Evolutionary conservation across 1,140 invertebrate species (phyloP), one percentile per base, ranked within the genome.

Genomic region (Sesamia nonagrioides): DNA sequence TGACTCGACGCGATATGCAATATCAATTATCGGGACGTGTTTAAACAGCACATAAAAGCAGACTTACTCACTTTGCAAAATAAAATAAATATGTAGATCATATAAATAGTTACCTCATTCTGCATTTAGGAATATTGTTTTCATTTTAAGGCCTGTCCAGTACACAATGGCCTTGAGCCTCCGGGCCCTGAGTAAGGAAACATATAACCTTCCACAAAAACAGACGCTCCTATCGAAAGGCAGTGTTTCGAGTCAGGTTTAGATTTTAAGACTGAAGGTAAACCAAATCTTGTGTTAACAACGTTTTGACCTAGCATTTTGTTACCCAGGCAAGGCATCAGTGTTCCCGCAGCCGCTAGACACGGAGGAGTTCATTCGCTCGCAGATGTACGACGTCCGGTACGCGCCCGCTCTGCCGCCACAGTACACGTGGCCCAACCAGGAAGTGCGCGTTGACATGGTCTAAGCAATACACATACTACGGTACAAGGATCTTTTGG

Each of bases 291-390:
- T 50, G 15, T 5, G 45, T 13, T 50, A n/a, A n/a, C 13, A n/a
- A 0, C 3, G 4, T 3, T 15, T n/a, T 50, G 11, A 50, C 15
- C 45, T 50, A 50, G 5, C 2, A 15, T 45, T 45, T 48, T 48
- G 1, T 61, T 75, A 68, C 94, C 13, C 91, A 98, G 98, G 96
- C 37, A 94, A 97, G 60, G 98, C 98, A 60, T 96, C 97, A 2
- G 96, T 98, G 8, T 96, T 96, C 87, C 98, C 98, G 4, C 96
- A 98, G 94, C 98, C 98, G 8, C 85, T 96, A 56, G 96, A 98
- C 90, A 97, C 96, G 88, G 94, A 96, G 84, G 96, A 95, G 78
- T 98, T 98, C 87, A 97, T 98, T 81, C 97, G 97, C 91, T 96
- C 97, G 11, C 98, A 98, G 91, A 96, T 97, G 92, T 98, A 98